Conservation (phyloP, 2,113 vertebrate species). For the Damaliscus lunatus region DNA sequence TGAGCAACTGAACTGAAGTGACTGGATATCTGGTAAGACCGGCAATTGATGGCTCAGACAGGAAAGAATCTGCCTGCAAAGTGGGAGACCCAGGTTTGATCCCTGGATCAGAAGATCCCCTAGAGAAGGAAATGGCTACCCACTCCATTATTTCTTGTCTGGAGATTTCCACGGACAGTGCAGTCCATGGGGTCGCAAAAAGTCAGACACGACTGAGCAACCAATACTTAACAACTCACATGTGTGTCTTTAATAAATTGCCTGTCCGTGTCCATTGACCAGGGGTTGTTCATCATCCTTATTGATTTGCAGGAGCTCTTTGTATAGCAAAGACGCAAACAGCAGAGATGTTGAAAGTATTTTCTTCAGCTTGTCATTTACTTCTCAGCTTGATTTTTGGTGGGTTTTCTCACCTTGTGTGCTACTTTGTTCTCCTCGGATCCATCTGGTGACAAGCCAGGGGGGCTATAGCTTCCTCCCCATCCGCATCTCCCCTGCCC, state of each 20-base stretch:
- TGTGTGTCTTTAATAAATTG: background rate
- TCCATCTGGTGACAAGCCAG: background rate
- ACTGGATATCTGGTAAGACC: background rate
- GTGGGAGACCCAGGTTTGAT: background rate
- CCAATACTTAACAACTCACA: background rate
- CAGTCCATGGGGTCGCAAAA: background rate
- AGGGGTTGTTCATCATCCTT: background rate
- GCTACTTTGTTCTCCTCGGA: background rate
- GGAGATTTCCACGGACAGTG: background rate
- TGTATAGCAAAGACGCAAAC: conserved; percentile 13
- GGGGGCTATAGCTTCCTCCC: background rate
- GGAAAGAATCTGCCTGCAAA: background rate
- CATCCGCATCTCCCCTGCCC: background rate
- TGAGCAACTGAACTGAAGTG: background rate
- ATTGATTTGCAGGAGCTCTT: conserved; percentile 47
- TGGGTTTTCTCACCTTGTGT: background rate
- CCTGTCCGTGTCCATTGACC: background rate
- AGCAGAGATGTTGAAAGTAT: background rate
- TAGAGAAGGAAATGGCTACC: background rate
- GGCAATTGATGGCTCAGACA: background rate
- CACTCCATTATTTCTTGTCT: background rate
- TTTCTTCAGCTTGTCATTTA: background rate
- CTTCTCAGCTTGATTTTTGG: background rate
- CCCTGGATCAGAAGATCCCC: background rate
- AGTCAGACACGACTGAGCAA: background rate